phyloP scores from a whole-genome alignment of 2,113 vertebrate genomes.

The Elephantulus edwardii region DNA sequence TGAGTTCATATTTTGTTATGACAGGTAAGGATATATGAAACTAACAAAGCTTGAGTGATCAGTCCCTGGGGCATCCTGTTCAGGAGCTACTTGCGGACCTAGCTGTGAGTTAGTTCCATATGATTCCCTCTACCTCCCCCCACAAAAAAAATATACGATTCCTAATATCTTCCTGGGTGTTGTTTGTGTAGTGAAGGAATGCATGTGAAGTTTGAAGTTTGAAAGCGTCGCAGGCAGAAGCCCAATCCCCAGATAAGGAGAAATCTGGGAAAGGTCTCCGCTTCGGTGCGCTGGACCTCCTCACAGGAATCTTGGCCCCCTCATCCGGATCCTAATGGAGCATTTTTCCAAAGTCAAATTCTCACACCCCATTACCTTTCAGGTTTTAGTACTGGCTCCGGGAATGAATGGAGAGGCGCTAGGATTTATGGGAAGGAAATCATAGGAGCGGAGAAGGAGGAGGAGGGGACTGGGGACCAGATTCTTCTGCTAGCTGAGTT shows the following conservation, averaged over 20 bases:
- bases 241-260: constrained; percentile 49
- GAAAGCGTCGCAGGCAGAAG: background rate
- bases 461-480: background rate
- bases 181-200: background rate
- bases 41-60: accelerated
- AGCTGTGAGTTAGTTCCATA: background rate
- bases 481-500: background rate
- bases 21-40: background rate
- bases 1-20: background rate
- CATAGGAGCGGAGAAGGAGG: background rate
- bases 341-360: constrained; percentile 49
- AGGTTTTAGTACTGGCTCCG: background rate
- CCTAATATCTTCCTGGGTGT: background rate
- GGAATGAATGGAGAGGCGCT: background rate
- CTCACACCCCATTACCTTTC: constrained; percentile 69
- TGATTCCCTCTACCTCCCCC: too few species aligned
- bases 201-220: constrained; percentile 28
- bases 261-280: background rate
- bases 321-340: constrained; percentile 28
- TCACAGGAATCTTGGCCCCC: constrained; percentile 29
- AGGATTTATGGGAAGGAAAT: constrained; percentile 57
- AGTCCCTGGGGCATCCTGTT: background rate
- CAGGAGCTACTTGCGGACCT: background rate
- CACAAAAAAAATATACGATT: background rate
- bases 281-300: constrained; percentile 30